These are phyloP conservation scores for Ennomos erosarius DNA, from an alignment of 2,888 invertebrate genomes.

Conservation along the genomic window DNA sequence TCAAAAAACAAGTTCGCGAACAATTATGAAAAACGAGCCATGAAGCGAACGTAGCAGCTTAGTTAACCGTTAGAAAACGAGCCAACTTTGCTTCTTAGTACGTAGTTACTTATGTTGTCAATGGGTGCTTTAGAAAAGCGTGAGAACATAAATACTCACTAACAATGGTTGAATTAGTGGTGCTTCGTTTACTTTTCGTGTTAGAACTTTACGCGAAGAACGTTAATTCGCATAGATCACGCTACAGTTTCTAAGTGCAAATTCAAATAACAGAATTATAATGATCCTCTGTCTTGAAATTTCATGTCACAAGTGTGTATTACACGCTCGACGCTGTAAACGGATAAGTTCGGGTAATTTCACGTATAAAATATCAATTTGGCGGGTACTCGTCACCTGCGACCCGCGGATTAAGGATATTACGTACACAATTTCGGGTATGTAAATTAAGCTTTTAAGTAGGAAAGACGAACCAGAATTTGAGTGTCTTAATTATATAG, in stretches of 20 bases:
- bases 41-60: constrained; percentile 22
- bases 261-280: background rate
- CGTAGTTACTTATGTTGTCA: constrained; percentile 18
- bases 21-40: constrained; percentile 48
- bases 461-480: constrained; percentile 29
- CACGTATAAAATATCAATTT: constrained; percentile 57
- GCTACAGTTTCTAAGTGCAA: background rate
- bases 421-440: constrained; percentile 40
- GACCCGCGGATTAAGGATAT: constrained; percentile 46
- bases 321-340: constrained; percentile 38
- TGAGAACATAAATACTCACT: constrained; percentile 2
- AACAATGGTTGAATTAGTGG: too few relatives aligned
- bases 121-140: constrained; percentile 24
- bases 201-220: too few relatives aligned
- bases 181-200: too few relatives aligned
- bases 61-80: constrained; percentile 26
- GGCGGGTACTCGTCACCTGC: constrained; percentile 51
- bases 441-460: constrained; percentile 52
- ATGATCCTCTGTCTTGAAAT: constrained; percentile 4
- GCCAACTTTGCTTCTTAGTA: constrained; percentile 13
- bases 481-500: constrained; percentile 13
- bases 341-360: constrained; percentile 24
- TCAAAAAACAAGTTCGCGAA: constrained; percentile 30
- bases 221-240: background rate
- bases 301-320: constrained; percentile 4